Conservation (phyloP, 2,113 vertebrate species). For the Crotalus helleri region DNA sequence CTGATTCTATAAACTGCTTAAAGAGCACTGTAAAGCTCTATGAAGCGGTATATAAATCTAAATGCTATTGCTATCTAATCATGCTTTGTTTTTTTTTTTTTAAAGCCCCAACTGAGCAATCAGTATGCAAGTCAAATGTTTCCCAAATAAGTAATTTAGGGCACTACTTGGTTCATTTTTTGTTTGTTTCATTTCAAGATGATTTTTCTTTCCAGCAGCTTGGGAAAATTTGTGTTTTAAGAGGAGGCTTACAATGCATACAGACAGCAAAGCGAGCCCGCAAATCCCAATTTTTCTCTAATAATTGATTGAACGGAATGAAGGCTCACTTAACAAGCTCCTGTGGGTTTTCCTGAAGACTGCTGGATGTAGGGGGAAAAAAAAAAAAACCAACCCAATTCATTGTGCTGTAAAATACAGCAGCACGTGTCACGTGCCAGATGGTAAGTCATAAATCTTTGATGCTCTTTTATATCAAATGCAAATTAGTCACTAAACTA, state of each 20-base stretch:
- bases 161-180: background rate
- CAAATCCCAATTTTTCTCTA: background rate
- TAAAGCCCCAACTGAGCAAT: background rate
- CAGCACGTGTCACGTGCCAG: constrained; percentile 55
- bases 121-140: background rate
- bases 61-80: background rate
- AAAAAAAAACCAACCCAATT: background rate
- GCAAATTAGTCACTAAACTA: constrained; percentile 63
- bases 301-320: background rate
- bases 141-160: background rate
- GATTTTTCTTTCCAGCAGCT: background rate
- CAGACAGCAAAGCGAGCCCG: background rate
- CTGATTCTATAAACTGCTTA: no score
- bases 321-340: background rate
- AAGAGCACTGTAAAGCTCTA: no score
- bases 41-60: no score
- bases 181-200: background rate
- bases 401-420: constrained; percentile 23
- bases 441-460: constrained; percentile 48
- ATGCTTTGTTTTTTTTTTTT: background rate
- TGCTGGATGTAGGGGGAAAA: accelerated
- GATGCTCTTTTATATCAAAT: constrained; percentile 40
- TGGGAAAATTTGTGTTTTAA: background rate
- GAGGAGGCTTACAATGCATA: background rate
- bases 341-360: background rate